Percentiles rank a stretch among this genome's conserved stretches.
Conservation (phyloP, 2,797 vertebrate species). For the Enteromius paludinosus region DNA sequence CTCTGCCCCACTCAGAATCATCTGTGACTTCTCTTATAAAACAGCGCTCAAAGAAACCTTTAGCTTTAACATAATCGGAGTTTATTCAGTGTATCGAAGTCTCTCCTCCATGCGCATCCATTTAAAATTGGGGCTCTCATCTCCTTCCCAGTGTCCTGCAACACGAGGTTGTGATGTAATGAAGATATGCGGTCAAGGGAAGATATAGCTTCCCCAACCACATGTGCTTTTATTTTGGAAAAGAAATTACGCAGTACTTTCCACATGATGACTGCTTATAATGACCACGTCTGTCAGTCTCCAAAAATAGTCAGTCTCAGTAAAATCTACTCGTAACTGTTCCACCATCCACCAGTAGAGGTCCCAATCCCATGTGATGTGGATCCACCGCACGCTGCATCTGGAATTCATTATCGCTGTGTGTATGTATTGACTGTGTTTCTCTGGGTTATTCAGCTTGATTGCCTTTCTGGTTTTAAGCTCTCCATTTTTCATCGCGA, state of each 20-base stretch:
- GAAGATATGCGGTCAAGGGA: not conserved
- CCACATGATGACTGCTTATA: not conserved
- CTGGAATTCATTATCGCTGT: not conserved
- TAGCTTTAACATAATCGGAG: not conserved
- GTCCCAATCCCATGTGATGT: not conserved
- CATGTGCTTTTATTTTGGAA: not conserved
- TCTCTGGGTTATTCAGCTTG: not conserved
- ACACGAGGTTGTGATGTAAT: not conserved
- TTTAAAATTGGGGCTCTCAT: not conserved
- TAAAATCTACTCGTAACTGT: not conserved
- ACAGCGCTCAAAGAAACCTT: not conserved
- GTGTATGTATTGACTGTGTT: not conserved
- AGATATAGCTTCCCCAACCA: not conserved
- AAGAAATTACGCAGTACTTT: not conserved
- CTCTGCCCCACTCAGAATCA: not conserved
- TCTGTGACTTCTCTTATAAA: not conserved
- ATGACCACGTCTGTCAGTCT: not conserved
- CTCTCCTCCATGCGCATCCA: not conserved
- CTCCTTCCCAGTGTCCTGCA: not conserved
- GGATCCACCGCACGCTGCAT: not conserved
- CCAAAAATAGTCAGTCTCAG: not conserved
- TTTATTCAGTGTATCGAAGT: not conserved
- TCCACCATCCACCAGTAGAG: slow-evolving; percentile 14
- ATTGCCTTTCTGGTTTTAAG: not conserved
- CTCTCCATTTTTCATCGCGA: not conserved